Evolutionary conservation across 2,888 invertebrate species (phyloP), one percentile per base, ranked within the genome.

Genomic region (Pristionchus mayeri): DNA sequence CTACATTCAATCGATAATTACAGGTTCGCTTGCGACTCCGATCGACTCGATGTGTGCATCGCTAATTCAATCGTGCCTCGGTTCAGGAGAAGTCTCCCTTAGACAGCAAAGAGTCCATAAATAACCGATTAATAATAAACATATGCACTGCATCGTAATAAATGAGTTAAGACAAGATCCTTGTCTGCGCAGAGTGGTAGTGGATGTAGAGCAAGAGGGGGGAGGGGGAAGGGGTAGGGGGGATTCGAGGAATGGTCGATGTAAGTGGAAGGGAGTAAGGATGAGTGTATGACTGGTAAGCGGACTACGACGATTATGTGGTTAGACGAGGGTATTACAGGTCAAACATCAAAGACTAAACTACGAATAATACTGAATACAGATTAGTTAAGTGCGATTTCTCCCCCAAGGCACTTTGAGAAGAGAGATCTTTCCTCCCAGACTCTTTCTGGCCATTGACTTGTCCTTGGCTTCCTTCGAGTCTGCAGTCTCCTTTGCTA

Each of bases 11-110:
- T 54, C 27, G 63, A 48, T 44, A 44, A 82, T 84, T 84, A n/a
- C 54, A 84, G 84, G 34, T 84, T 84, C 44, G 84, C 84, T 24
- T 84, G 84, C 84, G 84, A 84, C 27, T 84, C 84, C 7, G 84
- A 84, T 54, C 50, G 84, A 50, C 40, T 84, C 30, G 84, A 84
- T 34, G 75, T 84, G 9, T 84, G 84, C 84, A 84, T 84, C 37
- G 84, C 84, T 40, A 84, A 84, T 75, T 57, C 40, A 37, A 84
- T 84, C 44, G 84, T 84, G 40, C 84, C 84, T 50, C 71, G 84
- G n/a, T 52, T 50, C 54, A 84, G 30, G 71, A 71, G 84, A 75
- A 50, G 40, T 40, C 24, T 71, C 71, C 40, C 71, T 71, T 71
- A 71, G 71, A 71, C 40, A 71, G 71, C 24, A 44, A 44, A 63